A percentile compares a stretch with the other conserved stretches of the same genome.
phyloP scores from a whole-genome alignment of 2,797 vertebrate species.

The Sparidentex hasta region DNA sequence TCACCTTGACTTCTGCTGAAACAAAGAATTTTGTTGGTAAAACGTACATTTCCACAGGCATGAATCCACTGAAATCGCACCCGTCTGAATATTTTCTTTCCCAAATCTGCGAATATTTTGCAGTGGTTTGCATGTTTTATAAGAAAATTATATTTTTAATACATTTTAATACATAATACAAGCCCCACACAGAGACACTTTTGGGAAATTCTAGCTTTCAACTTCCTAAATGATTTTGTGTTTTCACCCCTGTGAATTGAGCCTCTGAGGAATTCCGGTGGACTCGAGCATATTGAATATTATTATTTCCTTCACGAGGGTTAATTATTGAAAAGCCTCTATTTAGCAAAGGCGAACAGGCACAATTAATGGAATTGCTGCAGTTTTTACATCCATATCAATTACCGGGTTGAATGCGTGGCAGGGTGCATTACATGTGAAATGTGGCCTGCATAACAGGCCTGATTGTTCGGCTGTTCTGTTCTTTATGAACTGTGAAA shows the following conservation, averaged over 20 bases:
- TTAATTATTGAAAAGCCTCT: conserved; percentile 43
- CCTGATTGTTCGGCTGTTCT: conserved; percentile 51
- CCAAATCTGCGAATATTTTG: too few species aligned
- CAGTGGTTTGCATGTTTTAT: too few species aligned
- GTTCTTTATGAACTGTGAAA: conserved; percentile 63
- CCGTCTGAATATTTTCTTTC: too few species aligned
- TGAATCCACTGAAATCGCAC: too few species aligned
- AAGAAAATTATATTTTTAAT: too few species aligned
- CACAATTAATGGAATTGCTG: conserved; percentile 45
- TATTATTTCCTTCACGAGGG: not conserved
- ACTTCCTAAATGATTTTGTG: conserved; percentile 19
- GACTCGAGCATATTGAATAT: conserved; percentile 13
- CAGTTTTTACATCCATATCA: conserved; percentile 40
- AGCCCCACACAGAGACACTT: not conserved
- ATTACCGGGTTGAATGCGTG: conserved; percentile 45
- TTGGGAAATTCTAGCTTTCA: conserved; percentile 4
- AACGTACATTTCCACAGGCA: too few species aligned
- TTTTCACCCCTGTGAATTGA: conserved; percentile 7
- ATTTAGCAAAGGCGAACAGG: conserved; percentile 23
- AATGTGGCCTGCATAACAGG: conserved; percentile 36
- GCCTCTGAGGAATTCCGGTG: conserved; percentile 30
- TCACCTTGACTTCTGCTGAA: too few species aligned
- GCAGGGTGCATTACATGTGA: conserved; percentile 36
- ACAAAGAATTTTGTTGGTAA: too few species aligned
- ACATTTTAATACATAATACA: not conserved